Conservation (phyloP, 2,888 invertebrate species). For the Drosophila robusta region DNA sequence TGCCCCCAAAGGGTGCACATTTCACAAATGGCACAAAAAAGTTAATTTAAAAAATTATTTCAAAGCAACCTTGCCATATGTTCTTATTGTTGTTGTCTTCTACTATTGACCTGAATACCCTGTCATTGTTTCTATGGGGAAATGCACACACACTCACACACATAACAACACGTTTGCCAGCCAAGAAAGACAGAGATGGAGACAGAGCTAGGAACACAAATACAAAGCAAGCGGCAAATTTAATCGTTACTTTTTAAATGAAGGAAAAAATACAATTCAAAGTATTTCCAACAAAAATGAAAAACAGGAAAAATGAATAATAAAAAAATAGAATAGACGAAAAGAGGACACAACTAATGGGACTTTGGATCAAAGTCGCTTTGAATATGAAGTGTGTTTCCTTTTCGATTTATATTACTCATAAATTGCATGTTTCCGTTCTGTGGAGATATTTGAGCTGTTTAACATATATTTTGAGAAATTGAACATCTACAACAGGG, state of each 20-base stretch:
- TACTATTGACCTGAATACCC: constrained; percentile 77
- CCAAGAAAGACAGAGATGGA: not conserved
- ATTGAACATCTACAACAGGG: no score
- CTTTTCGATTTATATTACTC: constrained; percentile 2
- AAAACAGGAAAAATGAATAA: constrained; percentile 23
- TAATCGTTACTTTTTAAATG: constrained; percentile 69
- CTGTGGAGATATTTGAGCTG: no score
- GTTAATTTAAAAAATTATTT: constrained; percentile 78
- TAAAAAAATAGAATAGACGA: not conserved
- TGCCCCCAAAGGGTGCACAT: not conserved
- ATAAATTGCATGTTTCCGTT: constrained; percentile 21
- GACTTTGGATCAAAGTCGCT: not conserved
- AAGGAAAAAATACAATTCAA: constrained; percentile 43
- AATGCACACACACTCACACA: constrained; percentile 30
- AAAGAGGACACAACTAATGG: not conserved
- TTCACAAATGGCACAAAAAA: constrained; percentile 48
- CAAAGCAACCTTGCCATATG: constrained; percentile 81
- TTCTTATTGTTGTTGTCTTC: constrained; percentile 64
- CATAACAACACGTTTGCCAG: constrained; percentile 8
- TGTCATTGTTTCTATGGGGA: constrained; percentile 76
- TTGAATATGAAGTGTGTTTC: constrained; percentile 24
- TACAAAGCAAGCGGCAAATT: constrained; percentile 40
- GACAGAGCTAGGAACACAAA: constrained; percentile 22
- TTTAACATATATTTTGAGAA: no score
- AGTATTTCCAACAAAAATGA: constrained; percentile 25